phyloP scores from a whole-genome alignment of 2,113 vertebrate species.

The Arizona elegans region DNA sequence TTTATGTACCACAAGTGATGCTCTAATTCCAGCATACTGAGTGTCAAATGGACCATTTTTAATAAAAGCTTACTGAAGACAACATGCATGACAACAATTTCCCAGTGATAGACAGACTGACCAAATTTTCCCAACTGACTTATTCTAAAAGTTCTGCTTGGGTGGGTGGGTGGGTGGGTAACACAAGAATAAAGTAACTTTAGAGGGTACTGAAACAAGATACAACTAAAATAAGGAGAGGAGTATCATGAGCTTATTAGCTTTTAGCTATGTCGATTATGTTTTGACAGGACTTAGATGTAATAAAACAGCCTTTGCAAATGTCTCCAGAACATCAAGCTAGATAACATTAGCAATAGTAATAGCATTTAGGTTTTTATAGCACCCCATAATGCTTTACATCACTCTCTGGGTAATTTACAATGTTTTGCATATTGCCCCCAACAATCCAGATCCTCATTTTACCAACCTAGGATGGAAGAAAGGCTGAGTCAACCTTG shows the following conservation, averaged over 20 bases:
- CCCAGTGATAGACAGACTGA: background rate
- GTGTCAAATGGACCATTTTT: background rate
- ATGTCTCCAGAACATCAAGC: background rate
- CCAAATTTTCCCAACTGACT: accelerated
- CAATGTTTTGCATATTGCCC: background rate
- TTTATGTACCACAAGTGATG: background rate
- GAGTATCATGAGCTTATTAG: background rate
- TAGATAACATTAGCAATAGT: background rate
- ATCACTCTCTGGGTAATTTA: background rate
- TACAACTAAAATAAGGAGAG: background rate
- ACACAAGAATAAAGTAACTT: background rate
- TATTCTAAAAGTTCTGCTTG: background rate
- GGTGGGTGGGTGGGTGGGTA: background rate
- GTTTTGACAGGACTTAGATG: background rate
- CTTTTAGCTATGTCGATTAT: background rate
- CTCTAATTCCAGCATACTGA: background rate
- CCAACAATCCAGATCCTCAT: background rate
- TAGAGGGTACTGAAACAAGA: background rate
- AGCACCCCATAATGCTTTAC: background rate
- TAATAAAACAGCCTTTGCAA: background rate
- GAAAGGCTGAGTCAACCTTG: background rate
- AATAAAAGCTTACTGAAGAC: background rate
- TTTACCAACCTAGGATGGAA: background rate
- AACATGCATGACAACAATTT: background rate
- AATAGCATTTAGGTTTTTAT: background rate